Conservation (phyloP, 1,140 invertebrate species). For the Pristionchus pacificus region DNA sequence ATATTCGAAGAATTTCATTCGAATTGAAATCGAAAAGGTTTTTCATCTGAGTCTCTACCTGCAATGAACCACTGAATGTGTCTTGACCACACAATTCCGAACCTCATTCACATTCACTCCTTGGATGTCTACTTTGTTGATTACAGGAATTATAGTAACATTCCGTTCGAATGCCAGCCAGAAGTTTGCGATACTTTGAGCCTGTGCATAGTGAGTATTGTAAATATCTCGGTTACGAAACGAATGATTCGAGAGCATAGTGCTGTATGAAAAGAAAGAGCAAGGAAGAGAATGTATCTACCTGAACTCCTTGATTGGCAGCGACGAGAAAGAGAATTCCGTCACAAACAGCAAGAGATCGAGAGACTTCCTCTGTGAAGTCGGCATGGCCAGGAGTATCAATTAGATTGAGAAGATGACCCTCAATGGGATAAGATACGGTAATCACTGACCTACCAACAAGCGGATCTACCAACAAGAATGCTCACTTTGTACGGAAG, state of each 20-base stretch:
- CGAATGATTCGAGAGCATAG: no score
- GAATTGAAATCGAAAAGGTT: constrained; percentile 78
- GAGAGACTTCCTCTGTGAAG: constrained; percentile 86
- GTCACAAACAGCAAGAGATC: constrained; percentile 83
- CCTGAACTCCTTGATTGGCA: constrained; percentile 89
- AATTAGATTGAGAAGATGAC: constrained; percentile 89
- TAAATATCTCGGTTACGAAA: no score
- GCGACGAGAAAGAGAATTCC: constrained; percentile 90
- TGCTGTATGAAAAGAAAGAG: no score
- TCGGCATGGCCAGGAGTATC: constrained; percentile 98
- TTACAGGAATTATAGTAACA: constrained; percentile 79
- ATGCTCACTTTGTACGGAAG: constrained; percentile 68
- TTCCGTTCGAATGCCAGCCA: constrained; percentile 80
- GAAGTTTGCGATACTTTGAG: constrained; percentile 95
- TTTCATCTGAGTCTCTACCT: constrained; percentile 71
- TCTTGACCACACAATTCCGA: not conserved
- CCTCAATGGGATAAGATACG: constrained; percentile 54
- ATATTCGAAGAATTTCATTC: constrained; percentile 68
- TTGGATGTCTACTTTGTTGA: constrained; percentile 93
- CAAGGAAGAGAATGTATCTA: not conserved
- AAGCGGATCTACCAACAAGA: not conserved
- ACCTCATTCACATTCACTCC: constrained; percentile 52
- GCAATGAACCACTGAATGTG: not conserved
- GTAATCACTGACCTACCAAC: constrained; percentile 2
- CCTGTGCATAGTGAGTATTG: no score